Base-by-base conservation (phyloP, 1,140 invertebrate species). In the Schlechtendalia chinensis region DNA sequence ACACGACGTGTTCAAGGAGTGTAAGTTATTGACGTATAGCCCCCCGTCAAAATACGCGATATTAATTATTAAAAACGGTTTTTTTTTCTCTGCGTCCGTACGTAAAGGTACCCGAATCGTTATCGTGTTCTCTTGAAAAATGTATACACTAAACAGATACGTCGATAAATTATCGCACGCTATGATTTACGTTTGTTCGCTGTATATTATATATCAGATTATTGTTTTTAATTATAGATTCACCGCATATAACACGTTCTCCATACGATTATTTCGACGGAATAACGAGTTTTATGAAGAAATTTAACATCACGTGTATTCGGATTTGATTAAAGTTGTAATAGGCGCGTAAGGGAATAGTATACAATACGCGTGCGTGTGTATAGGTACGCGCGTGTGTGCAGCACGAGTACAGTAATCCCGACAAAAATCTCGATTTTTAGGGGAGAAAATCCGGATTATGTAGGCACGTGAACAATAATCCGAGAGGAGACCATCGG, bases 381-480 rank as follows among this genome's bases (percentile, higher is more conserved):
- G 5, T 65, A 65, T 32, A 65, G 5, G n/a, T 59, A 59, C 22
- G 16, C 14, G 14, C 27, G 8, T 14, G 50, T 54, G 17, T 53
- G 12, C 11, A 39, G 22, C 16, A 69, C 67, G 22, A 69, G n/a
- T 69, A 69, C 47, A 1, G 47, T 69, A 69, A 69, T 69, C 67
- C 67, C 17, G 14, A 17, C n/a, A 3, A 69, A 39, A 69, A 50
- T 69, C 67, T 69, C 67, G 39, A 69, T 69, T 69, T 67, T 69
- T 50, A 27, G 67, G 45, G 67, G 67, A 69, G 67, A 69, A 69
- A 69, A 22, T 24, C 45, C 67, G 45, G 67, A 69, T 69, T 69
- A 69, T 24, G 24, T 50, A 69, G 67, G 67, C 67, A 69, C 67
- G 67, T 50, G 67, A 69, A 69, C 67, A 69, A 69, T 69, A 69